Percentiles rank a stretch among this genome's conserved stretches.
These are phyloP conservation scores for Willisornis vidua DNA, from an alignment of 2,113 vertebrate genomes.

Conservation along the genomic window DNA sequence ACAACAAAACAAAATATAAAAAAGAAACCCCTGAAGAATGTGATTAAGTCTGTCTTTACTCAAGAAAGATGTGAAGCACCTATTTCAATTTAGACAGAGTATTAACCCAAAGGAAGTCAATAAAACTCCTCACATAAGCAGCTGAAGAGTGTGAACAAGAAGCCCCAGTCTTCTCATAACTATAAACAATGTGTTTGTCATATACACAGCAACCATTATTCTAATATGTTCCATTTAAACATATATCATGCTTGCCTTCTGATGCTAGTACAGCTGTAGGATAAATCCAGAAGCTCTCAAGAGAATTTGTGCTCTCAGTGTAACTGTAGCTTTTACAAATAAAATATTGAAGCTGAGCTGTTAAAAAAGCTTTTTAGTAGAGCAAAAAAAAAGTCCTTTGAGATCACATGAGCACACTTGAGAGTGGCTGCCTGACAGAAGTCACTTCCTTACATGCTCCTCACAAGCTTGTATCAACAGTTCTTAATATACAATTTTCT, in stretches of 20 bases:
- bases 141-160: background rate
- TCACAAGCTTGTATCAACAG: background rate
- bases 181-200: background rate
- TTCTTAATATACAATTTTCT: background rate
- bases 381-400: background rate
- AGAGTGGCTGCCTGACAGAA: background rate
- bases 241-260: background rate
- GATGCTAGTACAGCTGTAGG: background rate
- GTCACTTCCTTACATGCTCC: background rate
- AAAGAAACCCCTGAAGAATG: accelerated
- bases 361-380: background rate
- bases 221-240: background rate
- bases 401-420: background rate
- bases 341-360: background rate
- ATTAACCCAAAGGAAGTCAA: background rate
- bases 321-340: background rate
- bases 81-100: background rate
- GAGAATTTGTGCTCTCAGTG: background rate
- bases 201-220: background rate
- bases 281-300: background rate
- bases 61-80: background rate
- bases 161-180: background rate
- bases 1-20: background rate
- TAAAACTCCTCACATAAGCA: background rate
- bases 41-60: background rate